Percentiles rank a stretch among this genome's conserved stretches.
Conservation (phyloP, 2,888 invertebrate genomes). For the Rotaria macrura region DNA sequence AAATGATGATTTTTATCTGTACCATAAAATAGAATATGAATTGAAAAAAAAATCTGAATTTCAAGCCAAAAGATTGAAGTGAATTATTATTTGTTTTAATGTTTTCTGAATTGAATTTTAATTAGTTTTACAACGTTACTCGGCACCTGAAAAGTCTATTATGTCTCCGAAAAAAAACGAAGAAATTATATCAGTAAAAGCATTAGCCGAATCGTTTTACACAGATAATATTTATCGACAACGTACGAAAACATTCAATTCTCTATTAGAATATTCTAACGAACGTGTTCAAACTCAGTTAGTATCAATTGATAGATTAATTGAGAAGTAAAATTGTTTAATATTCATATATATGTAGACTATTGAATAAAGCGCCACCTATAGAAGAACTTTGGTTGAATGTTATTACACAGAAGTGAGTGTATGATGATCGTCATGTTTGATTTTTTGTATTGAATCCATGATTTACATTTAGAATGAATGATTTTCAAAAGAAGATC, state of each 20-base stretch:
- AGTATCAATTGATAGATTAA: neutral
- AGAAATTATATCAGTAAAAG: neutral
- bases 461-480: neutral
- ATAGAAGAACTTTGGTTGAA: neutral
- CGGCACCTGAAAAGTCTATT: neutral
- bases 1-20: too few species aligned
- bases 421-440: neutral
- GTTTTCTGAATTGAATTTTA: neutral
- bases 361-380: neutral
- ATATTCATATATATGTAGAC: neutral
- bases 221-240: neutral
- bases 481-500: neutral
- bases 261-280: neutral
- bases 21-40: too few species aligned
- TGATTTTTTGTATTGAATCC: too few species aligned
- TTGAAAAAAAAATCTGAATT: too few species aligned
- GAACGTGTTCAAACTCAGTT: neutral
- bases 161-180: neutral
- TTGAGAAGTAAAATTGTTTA: neutral
- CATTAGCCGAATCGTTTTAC: neutral
- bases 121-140: neutral
- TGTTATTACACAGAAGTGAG: neutral
- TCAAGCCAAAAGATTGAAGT: too few species aligned
- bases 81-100: too few species aligned
- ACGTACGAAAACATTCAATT: neutral